A percentile compares a stretch with the other conserved stretches of the same genome.
Evolutionary conservation across 2,888 invertebrate species (phyloP).

Genomic region (Priocnemis perturbator): DNA sequence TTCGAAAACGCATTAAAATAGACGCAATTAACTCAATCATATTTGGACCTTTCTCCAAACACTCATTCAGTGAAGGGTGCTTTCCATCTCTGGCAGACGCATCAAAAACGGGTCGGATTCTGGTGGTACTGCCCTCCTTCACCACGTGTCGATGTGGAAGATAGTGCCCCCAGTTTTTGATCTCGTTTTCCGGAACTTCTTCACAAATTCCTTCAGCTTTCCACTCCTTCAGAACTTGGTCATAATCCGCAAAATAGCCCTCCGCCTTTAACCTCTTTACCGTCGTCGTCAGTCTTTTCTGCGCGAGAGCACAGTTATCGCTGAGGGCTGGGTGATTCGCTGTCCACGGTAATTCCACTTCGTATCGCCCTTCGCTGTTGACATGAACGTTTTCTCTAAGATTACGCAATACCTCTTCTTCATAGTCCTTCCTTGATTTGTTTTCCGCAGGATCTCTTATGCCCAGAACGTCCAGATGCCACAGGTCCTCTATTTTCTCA

Average conservation of each 20-base stretch:
- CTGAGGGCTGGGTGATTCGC: constrained; percentile 57
- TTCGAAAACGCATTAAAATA: constrained; percentile 43
- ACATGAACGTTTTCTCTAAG: constrained; percentile 50
- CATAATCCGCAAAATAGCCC: constrained; percentile 47
- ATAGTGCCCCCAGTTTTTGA: constrained; percentile 21
- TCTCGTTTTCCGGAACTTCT: constrained; percentile 38
- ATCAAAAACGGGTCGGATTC: constrained; percentile 56
- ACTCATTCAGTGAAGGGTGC: constrained; percentile 53
- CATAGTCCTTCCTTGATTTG: constrained; percentile 25
- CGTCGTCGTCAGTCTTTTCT: constrained; percentile 50
- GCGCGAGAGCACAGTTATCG: constrained; percentile 52
- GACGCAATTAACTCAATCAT: constrained; percentile 49
- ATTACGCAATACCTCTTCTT: constrained; percentile 35
- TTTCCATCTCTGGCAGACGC: constrained; percentile 51
- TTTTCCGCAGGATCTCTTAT: constrained; percentile 54
- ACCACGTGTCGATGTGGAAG: constrained; percentile 49
- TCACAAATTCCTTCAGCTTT: constrained; percentile 55
- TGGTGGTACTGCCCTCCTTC: constrained; percentile 43
- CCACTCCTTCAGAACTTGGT: constrained; percentile 60
- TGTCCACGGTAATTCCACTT: constrained; percentile 62
- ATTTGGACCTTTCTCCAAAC: constrained; percentile 30
- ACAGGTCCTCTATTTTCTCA: constrained; percentile 48
- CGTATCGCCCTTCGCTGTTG: constrained; percentile 53
- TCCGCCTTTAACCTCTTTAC: constrained; percentile 46
- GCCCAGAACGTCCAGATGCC: constrained; percentile 58